Evolutionary conservation across 2,888 invertebrate genomes (phyloP).

Genomic region (Liodrosophila aerea): DNA sequence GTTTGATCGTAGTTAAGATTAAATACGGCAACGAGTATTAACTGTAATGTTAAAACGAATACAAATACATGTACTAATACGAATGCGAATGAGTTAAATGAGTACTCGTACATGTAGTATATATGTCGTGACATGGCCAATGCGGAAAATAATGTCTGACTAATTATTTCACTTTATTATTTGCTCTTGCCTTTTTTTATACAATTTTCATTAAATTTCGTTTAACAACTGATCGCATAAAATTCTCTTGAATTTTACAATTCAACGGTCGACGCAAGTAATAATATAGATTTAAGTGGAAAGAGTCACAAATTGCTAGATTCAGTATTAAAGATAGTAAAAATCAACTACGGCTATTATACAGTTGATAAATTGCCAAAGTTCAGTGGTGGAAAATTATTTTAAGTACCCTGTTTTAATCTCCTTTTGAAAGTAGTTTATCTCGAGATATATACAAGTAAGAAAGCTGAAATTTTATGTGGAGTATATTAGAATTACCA

Average conservation of each 20-base stretch:
- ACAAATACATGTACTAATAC: slow-evolving; percentile 19
- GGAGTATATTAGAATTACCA: too few species aligned
- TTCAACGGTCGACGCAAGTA: background rate
- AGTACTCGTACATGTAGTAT: background rate
- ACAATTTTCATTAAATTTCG: slow-evolving; percentile 15
- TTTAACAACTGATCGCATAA: slow-evolving; percentile 36
- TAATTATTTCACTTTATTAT: slow-evolving; percentile 28
- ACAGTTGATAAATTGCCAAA: too few species aligned
- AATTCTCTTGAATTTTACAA: slow-evolving; percentile 20
- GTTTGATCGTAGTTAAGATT: slow-evolving; percentile 54
- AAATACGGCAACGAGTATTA: slow-evolving; percentile 33
- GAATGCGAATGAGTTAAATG: background rate
- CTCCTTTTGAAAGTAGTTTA: too few species aligned
- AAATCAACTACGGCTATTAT: too few species aligned
- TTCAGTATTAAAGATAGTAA: too few species aligned
- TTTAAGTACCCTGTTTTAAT: too few species aligned
- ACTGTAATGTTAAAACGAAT: slow-evolving; percentile 31
- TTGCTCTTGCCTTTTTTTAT: background rate
- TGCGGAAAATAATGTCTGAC: slow-evolving; percentile 43
- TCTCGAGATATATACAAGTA: too few species aligned
- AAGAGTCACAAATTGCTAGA: too few species aligned
- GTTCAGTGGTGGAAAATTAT: background rate
- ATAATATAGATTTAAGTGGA: background rate
- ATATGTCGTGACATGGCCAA: slow-evolving; percentile 47
- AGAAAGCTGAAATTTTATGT: too few species aligned